Percentiles rank a stretch among this genome's conserved stretches.
These are phyloP conservation scores for Cavia porcellus DNA, from an alignment of 2,113 vertebrate species.

Conservation along the genomic window DNA sequence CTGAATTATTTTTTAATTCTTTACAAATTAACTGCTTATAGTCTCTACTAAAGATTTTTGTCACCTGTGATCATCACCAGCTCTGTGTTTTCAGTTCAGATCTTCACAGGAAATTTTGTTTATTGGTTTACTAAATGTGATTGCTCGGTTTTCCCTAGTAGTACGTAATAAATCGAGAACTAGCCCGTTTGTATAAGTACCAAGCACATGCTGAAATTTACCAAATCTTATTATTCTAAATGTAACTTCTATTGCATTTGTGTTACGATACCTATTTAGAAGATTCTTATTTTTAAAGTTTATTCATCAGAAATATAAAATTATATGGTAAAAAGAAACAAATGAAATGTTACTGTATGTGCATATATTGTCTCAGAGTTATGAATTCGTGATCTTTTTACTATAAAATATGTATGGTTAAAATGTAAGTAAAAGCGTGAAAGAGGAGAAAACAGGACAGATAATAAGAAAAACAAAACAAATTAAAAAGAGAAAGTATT, in stretches of 20 bases:
- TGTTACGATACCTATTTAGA: not conserved
- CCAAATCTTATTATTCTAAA: constrained; percentile 8
- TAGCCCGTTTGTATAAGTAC: not conserved
- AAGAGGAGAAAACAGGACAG: constrained; percentile 60
- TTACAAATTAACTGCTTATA: constrained; percentile 79
- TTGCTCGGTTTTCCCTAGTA: constrained; percentile 18
- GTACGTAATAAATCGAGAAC: constrained; percentile 68
- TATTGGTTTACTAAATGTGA: constrained; percentile 60
- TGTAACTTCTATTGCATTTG: constrained; percentile 34
- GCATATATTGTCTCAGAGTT: not conserved
- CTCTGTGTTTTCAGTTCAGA: constrained; percentile 73
- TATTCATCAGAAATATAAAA: constrained; percentile 21
- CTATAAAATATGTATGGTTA: constrained; percentile 54
- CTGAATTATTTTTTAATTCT: constrained; percentile 80
- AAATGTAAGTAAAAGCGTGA: constrained; percentile 14
- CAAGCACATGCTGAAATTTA: constrained; percentile 25
- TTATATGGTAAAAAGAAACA: not conserved
- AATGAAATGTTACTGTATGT: not conserved
- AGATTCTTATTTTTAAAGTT: constrained; percentile 60
- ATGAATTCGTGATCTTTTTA: constrained; percentile 37
- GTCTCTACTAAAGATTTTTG: constrained; percentile 70
- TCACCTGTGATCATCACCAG: constrained; percentile 76
- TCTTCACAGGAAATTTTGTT: constrained; percentile 68
- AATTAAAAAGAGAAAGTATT: constrained; percentile 34
- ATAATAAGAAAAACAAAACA: constrained; percentile 40